These are phyloP conservation scores for Mionectes olivaceus DNA, from an alignment of 2,797 vertebrate species.

Conservation along the genomic window DNA sequence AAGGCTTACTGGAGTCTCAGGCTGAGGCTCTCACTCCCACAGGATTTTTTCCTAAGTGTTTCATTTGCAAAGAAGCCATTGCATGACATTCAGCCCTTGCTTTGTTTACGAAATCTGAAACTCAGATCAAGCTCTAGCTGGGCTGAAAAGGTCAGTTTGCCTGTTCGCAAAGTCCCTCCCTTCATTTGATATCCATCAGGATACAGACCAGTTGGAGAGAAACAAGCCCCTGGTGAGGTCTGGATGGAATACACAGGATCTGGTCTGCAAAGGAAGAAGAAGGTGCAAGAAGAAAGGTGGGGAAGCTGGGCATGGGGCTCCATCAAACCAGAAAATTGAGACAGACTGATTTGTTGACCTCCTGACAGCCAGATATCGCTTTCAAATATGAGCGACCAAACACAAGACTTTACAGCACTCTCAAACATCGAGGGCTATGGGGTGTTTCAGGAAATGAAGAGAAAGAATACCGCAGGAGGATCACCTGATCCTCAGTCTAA, in stretches of 20 bases:
- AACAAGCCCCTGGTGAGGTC: not conserved
- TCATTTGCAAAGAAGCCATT: constrained; percentile 26
- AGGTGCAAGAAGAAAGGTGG: not conserved
- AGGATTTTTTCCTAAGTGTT: not conserved
- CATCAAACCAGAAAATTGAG: not conserved
- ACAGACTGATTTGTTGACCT: not conserved
- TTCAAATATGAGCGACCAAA: not conserved
- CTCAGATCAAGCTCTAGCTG: constrained; percentile 4
- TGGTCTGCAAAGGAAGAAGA: not conserved
- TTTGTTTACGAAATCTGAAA: constrained; percentile 52
- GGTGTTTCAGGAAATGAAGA: not conserved
- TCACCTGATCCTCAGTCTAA: not conserved
- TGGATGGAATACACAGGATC: not conserved
- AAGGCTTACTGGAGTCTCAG: not conserved
- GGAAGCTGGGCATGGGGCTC: not conserved
- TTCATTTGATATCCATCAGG: not conserved
- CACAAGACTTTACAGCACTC: not conserved
- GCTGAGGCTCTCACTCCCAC: constrained; percentile 11
- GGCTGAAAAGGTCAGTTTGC: constrained; percentile 54
- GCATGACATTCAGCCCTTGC: constrained; percentile 42
- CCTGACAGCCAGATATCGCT: not conserved
- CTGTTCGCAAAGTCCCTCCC: not conserved
- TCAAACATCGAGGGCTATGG: not conserved
- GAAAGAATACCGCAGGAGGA: not conserved
- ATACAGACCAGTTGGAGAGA: not conserved